Conservation (phyloP, 2,888 invertebrate genomes). For the Dryobotodes eremita region DNA sequence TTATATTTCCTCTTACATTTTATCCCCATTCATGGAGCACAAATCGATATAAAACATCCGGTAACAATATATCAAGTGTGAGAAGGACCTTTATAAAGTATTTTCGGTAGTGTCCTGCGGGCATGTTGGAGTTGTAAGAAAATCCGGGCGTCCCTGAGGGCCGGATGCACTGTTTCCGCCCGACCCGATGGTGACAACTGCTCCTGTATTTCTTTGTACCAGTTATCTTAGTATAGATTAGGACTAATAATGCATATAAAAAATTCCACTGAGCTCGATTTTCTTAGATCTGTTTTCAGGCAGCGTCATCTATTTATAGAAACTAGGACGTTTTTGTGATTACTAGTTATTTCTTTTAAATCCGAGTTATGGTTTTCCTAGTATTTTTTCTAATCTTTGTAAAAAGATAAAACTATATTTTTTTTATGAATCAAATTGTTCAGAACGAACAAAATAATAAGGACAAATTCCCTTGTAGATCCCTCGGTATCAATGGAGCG, state of each 20-base stretch:
- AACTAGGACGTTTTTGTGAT: not conserved
- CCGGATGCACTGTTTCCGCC: conserved; percentile 82
- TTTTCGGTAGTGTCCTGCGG: conserved; percentile 82
- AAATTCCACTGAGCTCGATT: not conserved
- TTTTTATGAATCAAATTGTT: not conserved
- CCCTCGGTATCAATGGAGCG: conserved; percentile 56
- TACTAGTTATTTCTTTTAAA: not conserved
- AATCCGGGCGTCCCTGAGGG: conserved; percentile 73
- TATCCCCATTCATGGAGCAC: conserved; percentile 73
- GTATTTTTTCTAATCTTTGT: not conserved
- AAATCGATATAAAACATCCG: conserved; percentile 83
- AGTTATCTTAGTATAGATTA: conserved; percentile 58
- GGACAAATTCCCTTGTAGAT: conserved; percentile 29
- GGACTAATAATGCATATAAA: conserved; percentile 31
- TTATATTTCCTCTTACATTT: conserved; percentile 70
- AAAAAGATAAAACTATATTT: not conserved
- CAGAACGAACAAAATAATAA: conserved; percentile 27
- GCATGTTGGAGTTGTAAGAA: conserved; percentile 78
- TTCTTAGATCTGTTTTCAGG: not conserved
- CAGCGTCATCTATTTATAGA: not conserved
- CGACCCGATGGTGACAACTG: conserved; percentile 74
- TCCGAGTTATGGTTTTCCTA: not conserved
- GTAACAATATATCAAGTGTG: conserved; percentile 82
- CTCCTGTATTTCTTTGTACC: conserved; percentile 65
- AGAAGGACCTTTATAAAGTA: conserved; percentile 80